phyloP scores from a whole-genome alignment of 2,113 vertebrate species.

The Elephantulus edwardii region DNA sequence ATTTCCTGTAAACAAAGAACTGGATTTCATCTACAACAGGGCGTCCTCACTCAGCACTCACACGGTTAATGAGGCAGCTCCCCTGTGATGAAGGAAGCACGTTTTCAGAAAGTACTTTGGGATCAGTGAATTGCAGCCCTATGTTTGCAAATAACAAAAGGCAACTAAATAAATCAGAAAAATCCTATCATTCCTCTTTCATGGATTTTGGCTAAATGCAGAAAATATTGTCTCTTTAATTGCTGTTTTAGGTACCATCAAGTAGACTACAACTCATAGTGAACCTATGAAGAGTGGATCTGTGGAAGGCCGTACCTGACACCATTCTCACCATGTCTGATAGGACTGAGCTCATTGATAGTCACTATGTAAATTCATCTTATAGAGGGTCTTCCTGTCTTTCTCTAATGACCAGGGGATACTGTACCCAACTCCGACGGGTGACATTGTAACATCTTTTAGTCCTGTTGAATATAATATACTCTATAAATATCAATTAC shows the following conservation, averaged over 20 bases:
- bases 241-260: too few species aligned
- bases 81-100: slow-evolving; percentile 47
- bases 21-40: slow-evolving; percentile 8
- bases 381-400: too few species aligned
- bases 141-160: slow-evolving; percentile 34
- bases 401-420: neutral
- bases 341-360: too few species aligned
- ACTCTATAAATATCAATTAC: neutral
- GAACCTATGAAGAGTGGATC: too few species aligned
- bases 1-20: slow-evolving; percentile 55
- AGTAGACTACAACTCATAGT: too few species aligned
- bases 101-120: slow-evolving; percentile 51
- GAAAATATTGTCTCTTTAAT: neutral
- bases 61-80: slow-evolving; percentile 66
- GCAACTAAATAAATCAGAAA: slow-evolving; percentile 20
- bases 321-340: too few species aligned
- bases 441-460: neutral
- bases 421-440: neutral
- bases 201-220: neutral
- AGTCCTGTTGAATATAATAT: neutral
- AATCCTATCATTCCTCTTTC: slow-evolving; percentile 35
- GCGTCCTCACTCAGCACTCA: neutral
- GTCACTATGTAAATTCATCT: too few species aligned
- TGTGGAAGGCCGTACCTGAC: too few species aligned
- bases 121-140: slow-evolving; percentile 10